phyloP scores from a whole-genome alignment of 1,140 invertebrate genomes.

The Sitodiplosis mosellana region DNA sequence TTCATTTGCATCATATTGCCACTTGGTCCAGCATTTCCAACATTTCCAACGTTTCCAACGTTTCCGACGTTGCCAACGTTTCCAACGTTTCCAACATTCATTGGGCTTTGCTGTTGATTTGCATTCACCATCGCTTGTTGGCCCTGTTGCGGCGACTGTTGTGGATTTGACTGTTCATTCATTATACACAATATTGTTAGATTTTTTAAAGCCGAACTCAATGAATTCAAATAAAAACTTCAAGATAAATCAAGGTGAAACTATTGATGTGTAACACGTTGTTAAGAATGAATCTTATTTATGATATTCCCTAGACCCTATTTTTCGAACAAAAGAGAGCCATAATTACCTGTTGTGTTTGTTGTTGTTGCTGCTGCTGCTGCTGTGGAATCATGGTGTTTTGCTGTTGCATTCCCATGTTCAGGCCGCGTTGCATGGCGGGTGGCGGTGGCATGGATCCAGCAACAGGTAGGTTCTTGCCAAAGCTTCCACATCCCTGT shows the following conservation, averaged over 20 bases:
- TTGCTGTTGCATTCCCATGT: constrained; percentile 18
- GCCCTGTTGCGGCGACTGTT: too few relatives aligned
- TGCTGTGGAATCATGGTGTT: constrained; percentile 9
- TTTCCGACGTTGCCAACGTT: constrained; percentile 26
- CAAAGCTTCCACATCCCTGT: constrained; percentile 45
- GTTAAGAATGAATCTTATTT: too few relatives aligned
- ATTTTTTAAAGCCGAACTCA: too few relatives aligned
- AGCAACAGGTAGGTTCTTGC: constrained; percentile 37
- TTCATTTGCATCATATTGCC: constrained; percentile 42
- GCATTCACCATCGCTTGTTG: background rate
- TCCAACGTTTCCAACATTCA: constrained; percentile 6
- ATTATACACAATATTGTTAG: too few relatives aligned
- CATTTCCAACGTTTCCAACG: too few relatives aligned
- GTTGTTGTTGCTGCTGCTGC: constrained; percentile 15
- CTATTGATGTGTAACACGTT: too few relatives aligned
- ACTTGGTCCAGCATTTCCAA: constrained; percentile 10
- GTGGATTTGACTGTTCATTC: too few relatives aligned
- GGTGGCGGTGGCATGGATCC: constrained; percentile 45
- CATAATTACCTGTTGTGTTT: constrained; percentile 7
- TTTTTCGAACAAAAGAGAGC: too few relatives aligned
- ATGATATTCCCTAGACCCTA: too few relatives aligned
- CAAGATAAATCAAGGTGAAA: too few relatives aligned
- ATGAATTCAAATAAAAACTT: too few relatives aligned
- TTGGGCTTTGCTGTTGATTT: background rate
- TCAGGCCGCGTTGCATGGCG: constrained; percentile 33